These are phyloP conservation scores for Trissoscelio sp. DNA, from an alignment of 2,888 invertebrate genomes.

Conservation along the genomic window DNA sequence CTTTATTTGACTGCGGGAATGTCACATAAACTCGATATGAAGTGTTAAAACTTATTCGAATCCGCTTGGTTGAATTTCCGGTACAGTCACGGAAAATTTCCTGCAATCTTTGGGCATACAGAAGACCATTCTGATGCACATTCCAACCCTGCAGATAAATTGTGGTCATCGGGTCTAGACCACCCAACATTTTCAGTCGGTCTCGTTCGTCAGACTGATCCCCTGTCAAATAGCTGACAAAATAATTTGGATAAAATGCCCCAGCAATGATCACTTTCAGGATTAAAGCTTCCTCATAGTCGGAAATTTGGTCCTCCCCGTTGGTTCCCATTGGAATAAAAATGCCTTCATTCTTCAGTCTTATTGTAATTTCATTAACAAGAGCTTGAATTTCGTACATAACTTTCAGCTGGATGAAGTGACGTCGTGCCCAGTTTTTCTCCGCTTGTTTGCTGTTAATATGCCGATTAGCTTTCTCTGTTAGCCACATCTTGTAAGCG, in stretches of 20 bases:
- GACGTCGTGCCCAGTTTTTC: constrained; percentile 87
- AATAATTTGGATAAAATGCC: constrained; percentile 97
- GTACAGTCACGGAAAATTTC: constrained; percentile 84
- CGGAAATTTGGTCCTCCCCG: constrained; percentile 72
- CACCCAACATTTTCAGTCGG: constrained; percentile 87
- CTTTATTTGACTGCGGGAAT: constrained; percentile 20
- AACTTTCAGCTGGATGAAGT: constrained; percentile 88
- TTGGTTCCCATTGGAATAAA: constrained; percentile 84
- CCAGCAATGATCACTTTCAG: constrained; percentile 91
- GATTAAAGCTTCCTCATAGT: constrained; percentile 86
- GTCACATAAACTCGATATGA: constrained; percentile 87
- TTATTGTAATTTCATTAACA: constrained; percentile 87
- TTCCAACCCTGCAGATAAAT: constrained; percentile 86
- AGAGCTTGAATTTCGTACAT: constrained; percentile 90
- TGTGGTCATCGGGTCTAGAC: constrained; percentile 90
- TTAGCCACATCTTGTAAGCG: constrained; percentile 91
- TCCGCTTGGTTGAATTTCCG: constrained; percentile 71
- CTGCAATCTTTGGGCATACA: constrained; percentile 82
- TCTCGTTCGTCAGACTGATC: constrained; percentile 85
- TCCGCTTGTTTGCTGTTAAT: constrained; percentile 85
- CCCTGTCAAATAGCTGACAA: constrained; percentile 85
- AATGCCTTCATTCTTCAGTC: constrained; percentile 87
- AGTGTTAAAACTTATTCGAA: constrained; percentile 82
- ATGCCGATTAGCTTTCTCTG: constrained; percentile 85
- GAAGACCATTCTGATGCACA: constrained; percentile 87